A percentile compares a stretch with the other conserved stretches of the same genome.
Conservation (phyloP, 2,797 vertebrate species). For the Apogon hyalosoma region DNA sequence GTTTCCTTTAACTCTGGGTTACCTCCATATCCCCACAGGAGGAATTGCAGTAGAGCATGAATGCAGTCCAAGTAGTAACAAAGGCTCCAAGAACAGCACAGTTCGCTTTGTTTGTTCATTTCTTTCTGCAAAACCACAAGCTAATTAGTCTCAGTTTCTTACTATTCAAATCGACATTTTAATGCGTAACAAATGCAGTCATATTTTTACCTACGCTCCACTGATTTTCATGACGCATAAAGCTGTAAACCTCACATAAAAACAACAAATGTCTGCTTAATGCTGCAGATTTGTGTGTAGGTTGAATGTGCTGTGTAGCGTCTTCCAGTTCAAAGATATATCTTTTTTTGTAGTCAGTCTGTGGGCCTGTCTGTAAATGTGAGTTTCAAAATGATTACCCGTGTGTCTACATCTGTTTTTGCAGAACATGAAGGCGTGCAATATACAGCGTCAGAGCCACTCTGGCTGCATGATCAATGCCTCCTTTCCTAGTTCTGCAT, state of each 20-base stretch:
- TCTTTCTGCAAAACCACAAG: not conserved
- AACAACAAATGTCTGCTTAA: conserved; percentile 23
- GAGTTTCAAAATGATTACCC: conserved; percentile 30
- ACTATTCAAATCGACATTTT: not conserved
- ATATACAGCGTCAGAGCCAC: not conserved
- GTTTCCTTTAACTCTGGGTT: conserved; percentile 62
- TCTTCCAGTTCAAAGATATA: conserved; percentile 30
- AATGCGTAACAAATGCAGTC: conserved; percentile 19
- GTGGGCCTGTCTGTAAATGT: conserved; percentile 10
- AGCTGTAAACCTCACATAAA: conserved; percentile 28
- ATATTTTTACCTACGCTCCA: no score
- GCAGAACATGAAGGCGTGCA: conserved; percentile 7
- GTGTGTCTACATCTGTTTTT: conserved; percentile 9
- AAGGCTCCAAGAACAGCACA: conserved; percentile 31
- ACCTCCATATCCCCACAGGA: conserved; percentile 48
- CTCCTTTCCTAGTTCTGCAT: conserved; percentile 27
- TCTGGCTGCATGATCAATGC: conserved; percentile 47
- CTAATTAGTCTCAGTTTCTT: conserved; percentile 5
- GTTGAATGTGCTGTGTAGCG: conserved; percentile 21
- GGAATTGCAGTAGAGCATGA: conserved; percentile 32
- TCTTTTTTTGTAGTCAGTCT: conserved; percentile 21
- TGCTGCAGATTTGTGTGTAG: conserved; percentile 36
- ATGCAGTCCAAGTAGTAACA: conserved; percentile 40
- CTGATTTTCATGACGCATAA: conserved; percentile 23
- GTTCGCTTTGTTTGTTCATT: not conserved